Evolutionary conservation across 2,113 vertebrate genomes (phyloP), one percentile per base, ranked within the genome.

Genomic region (Castor canadensis): DNA sequence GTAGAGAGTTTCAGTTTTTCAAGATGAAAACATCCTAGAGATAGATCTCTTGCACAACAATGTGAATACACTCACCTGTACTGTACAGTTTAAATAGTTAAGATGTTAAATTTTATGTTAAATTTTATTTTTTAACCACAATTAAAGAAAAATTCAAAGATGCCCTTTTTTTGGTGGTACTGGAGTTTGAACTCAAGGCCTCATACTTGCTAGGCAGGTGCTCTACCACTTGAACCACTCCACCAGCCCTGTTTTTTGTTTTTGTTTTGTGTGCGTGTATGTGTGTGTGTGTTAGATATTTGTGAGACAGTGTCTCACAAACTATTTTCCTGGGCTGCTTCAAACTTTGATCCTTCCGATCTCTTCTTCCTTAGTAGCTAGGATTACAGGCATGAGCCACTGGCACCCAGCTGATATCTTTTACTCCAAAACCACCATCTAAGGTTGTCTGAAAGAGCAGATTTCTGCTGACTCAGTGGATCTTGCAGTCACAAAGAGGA

Each of bases 361-460:
- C 60, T 62, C 60, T 26, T 2, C 60, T 10, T 62, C 28, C 62
- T 64, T 26, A 64, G 30, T 32, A 30, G 62, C 62, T 64, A 32
- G 62, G 62, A 64, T 64, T 64, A 64, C 30, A 64, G 30, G 30
- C 30, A 10, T 32, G 62, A 30, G 62, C 62, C 62, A 64, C 62
- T 12, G 11, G 30, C 38, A 11, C 4, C 22, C 4, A 28, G 30
- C 52, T 52, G 15, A n/a, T n/a, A n/a, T 47, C 26, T 67, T 52
- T 94, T 47, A 71, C 20, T 93, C 47, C 52, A 19, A 91, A 93
- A 49, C 28, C 52, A 80, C 58, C 19, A 35, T 85, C 40, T 89
- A 32, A 84, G 54, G 90, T 67, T 85, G 38, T 56, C n/a, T 82
- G 26, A 93, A 94, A 92, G 64, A 52, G 35, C 38, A 93, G 28